phyloP scores from a whole-genome alignment of 1,140 invertebrate species.

The Leptinotarsa lineolata region DNA sequence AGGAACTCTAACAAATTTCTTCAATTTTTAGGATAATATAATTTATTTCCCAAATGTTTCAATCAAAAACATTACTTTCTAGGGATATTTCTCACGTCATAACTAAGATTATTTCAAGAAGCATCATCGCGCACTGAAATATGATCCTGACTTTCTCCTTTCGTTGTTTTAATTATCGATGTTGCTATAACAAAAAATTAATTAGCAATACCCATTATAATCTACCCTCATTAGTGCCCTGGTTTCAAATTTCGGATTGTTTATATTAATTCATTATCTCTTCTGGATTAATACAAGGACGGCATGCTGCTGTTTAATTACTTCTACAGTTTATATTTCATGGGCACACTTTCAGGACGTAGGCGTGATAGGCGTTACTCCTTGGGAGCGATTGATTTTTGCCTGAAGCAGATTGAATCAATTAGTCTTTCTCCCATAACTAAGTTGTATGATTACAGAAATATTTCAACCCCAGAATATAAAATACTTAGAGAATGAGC shows the following conservation, averaged over 20 bases:
- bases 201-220: constrained; percentile 8
- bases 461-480: too few relatives aligned
- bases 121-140: not conserved
- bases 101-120: too few relatives aligned
- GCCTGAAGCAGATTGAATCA: not conserved
- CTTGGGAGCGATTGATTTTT: not conserved
- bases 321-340: constrained; percentile 1
- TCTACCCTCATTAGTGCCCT: not conserved
- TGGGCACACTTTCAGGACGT: not conserved
- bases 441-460: not conserved
- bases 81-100: too few relatives aligned
- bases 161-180: constrained; percentile 23
- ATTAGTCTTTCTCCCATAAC: not conserved
- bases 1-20: too few relatives aligned
- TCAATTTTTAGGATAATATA: too few relatives aligned
- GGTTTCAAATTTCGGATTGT: not conserved
- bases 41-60: too few relatives aligned
- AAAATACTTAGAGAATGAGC: too few relatives aligned
- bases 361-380: not conserved
- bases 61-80: too few relatives aligned
- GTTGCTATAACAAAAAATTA: constrained; percentile 29
- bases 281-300: not conserved
- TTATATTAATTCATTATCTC: constrained; percentile 6
- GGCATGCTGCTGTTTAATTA: not conserved
- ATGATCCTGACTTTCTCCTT: constrained; percentile 15